Percentiles rank a stretch among this genome's conserved stretches.
Conservation (phyloP, 2,113 vertebrate species). For the Orycteropus afer region DNA sequence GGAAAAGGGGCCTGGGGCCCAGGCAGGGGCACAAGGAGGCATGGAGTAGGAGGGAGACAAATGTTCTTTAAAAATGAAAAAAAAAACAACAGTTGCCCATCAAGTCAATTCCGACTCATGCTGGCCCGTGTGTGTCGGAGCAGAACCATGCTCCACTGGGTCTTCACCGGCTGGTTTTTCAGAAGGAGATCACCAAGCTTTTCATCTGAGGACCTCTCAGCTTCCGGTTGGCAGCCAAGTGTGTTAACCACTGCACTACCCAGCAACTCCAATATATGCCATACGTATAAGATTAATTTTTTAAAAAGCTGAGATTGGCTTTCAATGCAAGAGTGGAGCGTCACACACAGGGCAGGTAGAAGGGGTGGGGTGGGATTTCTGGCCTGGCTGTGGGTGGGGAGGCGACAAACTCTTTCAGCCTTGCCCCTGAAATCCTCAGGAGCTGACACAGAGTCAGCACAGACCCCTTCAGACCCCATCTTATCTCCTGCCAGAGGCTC, state of each 20-base stretch:
- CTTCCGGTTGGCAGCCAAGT: background rate
- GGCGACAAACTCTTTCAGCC: background rate
- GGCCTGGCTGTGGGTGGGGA: background rate
- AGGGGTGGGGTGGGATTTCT: background rate
- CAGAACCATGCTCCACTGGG: background rate
- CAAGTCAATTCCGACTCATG: background rate
- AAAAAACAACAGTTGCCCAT: background rate
- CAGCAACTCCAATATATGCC: background rate
- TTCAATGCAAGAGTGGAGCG: background rate
- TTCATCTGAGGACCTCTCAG: background rate
- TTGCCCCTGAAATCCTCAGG: background rate
- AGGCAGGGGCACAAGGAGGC: no score
- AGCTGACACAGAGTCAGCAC: background rate
- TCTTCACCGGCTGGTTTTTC: background rate
- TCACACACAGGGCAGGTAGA: no score
- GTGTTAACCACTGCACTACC: background rate
- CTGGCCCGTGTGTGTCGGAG: background rate
- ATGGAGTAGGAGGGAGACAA: background rate
- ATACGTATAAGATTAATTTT: background rate
- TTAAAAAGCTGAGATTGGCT: background rate
- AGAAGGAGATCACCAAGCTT: background rate
- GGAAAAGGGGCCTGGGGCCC: no score
- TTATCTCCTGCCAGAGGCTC: background rate
- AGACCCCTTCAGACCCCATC: background rate
- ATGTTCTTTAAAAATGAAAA: background rate